Base-by-base conservation (phyloP, 1,140 invertebrate genomes). In the Pentalonia nigronervosa region DNA sequence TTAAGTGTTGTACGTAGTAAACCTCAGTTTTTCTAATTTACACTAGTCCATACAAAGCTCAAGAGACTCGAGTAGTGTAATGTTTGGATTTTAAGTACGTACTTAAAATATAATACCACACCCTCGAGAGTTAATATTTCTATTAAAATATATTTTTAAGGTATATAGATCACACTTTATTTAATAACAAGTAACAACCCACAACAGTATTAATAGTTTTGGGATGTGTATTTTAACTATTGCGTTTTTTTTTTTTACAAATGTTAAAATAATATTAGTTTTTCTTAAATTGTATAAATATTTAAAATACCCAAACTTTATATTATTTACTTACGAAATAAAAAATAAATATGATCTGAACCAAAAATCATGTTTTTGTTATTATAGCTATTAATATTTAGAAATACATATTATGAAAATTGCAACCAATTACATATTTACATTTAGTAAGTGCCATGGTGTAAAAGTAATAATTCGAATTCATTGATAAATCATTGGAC, bases 11-110 rank as follows among this genome's bases (percentile, higher is more conserved):
- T n/a, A n/a, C 25, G 41, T 87, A 47, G 41, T 30, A 25, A 45
- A 48, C 45, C 14, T 25, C 30, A 87, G 84, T 48, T 48, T 87
- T n/a, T 48, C 45, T 87, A 48, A 87, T 87, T 87, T 48, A 87
- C 84, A 48, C 45, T 87, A 87, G 47, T 87, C 84, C 47, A n/a
- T 87, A n/a, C 30, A 48, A 87, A 87, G 45, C 45, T 87, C 84
- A n/a, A 87, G 84, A 86, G 41, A 86, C 25, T 86, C 34, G 23
- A 30, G 41, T 23, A 47, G 41, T n/a, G 45, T 48, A 87, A n/a
- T 87, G 25, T 47, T 87, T 87, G 84, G 84, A 87, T 87, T 87
- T 87, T n/a, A 48, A 87, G 45, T 87, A 87, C 84, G 30, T 87
- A 87, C 45, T 87, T 87, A 47, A 48, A 87, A 87, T 87, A 34